Evolutionary conservation across 2,797 vertebrate species (phyloP).

Genomic region (Pempheris klunzingeri): DNA sequence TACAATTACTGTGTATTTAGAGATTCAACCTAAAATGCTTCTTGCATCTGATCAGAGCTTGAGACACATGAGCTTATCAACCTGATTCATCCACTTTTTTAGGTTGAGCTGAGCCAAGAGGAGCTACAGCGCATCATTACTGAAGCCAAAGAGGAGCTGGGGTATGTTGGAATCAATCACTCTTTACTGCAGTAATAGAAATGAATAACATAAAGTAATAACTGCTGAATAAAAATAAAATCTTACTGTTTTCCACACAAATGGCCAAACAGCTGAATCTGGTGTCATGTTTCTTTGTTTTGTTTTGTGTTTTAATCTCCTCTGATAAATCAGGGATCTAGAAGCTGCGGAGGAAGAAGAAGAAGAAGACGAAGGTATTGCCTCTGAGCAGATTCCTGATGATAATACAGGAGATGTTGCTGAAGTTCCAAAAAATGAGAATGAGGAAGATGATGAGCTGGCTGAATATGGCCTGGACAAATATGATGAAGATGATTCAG

Average conservation of each 20-base stretch:
- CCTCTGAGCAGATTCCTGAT: slow-evolving; percentile 42
- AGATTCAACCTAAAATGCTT: neutral
- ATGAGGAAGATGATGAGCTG: slow-evolving; percentile 87
- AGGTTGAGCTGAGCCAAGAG: slow-evolving; percentile 87
- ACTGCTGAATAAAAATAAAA: neutral
- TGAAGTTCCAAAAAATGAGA: slow-evolving; percentile 49
- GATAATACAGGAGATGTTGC: slow-evolving; percentile 42
- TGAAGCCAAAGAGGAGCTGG: slow-evolving; percentile 83
- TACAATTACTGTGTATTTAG: neutral
- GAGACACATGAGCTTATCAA: neutral
- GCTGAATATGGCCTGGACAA: slow-evolving; percentile 93
- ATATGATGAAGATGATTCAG: slow-evolving; percentile 91
- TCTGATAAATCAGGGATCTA: slow-evolving; percentile 75
- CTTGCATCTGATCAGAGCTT: neutral
- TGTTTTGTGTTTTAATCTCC: neutral
- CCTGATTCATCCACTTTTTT: neutral
- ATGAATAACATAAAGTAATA: too few species aligned
- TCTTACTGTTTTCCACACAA: accelerated
- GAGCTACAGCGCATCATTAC: slow-evolving; percentile 86
- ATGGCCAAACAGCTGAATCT: neutral
- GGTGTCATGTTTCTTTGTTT: neutral
- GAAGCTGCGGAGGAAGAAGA: slow-evolving; percentile 79
- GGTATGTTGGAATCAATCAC: slow-evolving; percentile 60
- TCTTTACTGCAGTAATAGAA: neutral
- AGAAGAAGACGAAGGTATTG: slow-evolving; percentile 83